Base-by-base conservation (phyloP, 2,113 vertebrate species). In the Muntiacus reevesi region DNA sequence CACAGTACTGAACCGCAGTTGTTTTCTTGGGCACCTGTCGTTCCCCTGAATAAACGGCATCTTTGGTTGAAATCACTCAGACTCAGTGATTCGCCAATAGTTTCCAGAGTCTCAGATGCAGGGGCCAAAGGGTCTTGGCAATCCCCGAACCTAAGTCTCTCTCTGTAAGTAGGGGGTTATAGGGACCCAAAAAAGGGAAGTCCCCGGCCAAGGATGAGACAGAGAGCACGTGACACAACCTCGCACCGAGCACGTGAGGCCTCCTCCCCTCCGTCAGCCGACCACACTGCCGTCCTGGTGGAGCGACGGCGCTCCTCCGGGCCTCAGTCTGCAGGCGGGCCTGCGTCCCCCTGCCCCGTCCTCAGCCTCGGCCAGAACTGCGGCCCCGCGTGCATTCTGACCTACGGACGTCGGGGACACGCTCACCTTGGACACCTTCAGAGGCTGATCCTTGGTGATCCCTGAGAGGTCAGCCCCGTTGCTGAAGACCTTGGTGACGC, bases 401-500 rank as follows among this genome's bases (percentile, higher is more conserved):
- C 30, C 57, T 2, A 0, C 0, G 17, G 85, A 64, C 5, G 1
- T n/a, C 59, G 16, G 40, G 16, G 45, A 7, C 9, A 19, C 7
- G 19, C 82, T 99, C 98, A 99, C 99, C 97, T 98, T 91, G 74
- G 99, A 99, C 82, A 99, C 98, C 2, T 47, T 87, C 55, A 99
- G 82, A 1, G 13, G 67, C 1, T 0, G 0, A 0, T 79, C 23
- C 76, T 98, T 97, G n/a, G 99, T 97, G 96, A 99, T 96, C 59
- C 99, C 99, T 2, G 98, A 99, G 17, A 99, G 98, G 96, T 99
- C 97, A n/a, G 99, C 99, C 1, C 1, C 2, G 0, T 97, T 1
- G 91, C 91, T 89, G 98, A 99, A 99, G 90, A 99, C 98, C n/a
- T 99, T 98, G 21, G 91, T 96, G 96, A 99, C 98, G 97, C 99